Percentiles rank a stretch among this genome's conserved stretches.
Conservation (phyloP, 2,888 invertebrate genomes). For the Acronicta aceris region DNA sequence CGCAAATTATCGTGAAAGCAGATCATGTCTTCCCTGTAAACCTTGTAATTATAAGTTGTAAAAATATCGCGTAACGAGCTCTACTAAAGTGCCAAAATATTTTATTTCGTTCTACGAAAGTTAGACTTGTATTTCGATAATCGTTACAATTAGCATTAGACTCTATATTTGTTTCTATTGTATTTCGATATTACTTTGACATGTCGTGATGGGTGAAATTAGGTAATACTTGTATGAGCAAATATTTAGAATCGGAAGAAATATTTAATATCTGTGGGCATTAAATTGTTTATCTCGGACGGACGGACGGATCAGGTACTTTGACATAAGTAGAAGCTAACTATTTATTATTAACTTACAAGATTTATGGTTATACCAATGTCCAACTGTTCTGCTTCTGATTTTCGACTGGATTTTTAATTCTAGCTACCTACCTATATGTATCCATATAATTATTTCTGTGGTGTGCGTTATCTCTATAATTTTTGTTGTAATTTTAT, state of each 20-base stretch:
- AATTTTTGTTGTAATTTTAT: background rate
- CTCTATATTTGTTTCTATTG: slow-evolving; percentile 2
- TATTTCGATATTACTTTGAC: slow-evolving; percentile 7
- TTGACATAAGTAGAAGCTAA: background rate
- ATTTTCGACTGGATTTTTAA: too few relatives aligned
- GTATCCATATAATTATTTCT: background rate
- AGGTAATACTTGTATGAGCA: background rate
- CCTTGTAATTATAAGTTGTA: slow-evolving; percentile 62
- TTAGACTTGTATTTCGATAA: slow-evolving; percentile 34
- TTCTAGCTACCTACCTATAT: background rate
- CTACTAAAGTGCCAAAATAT: slow-evolving; percentile 57
- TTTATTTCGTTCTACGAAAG: slow-evolving; percentile 32
- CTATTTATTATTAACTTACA: background rate
- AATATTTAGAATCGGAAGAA: slow-evolving; percentile 1
- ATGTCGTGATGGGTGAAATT: too few relatives aligned
- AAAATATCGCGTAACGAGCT: slow-evolving; percentile 58
- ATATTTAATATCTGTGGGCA: slow-evolving; percentile 1
- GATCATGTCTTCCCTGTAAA: slow-evolving; percentile 84
- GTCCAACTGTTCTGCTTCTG: background rate
- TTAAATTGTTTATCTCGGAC: too few relatives aligned
- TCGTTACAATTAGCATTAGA: slow-evolving; percentile 21
- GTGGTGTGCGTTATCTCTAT: too few relatives aligned
- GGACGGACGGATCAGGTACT: background rate
- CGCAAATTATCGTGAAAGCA: slow-evolving; percentile 72
- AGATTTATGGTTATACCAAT: background rate